A percentile compares a stretch with the other conserved stretches of the same genome.
These are phyloP conservation scores for Genyomyrus donnyi DNA, from an alignment of 2,113 vertebrate genomes.

Conservation along the genomic window DNA sequence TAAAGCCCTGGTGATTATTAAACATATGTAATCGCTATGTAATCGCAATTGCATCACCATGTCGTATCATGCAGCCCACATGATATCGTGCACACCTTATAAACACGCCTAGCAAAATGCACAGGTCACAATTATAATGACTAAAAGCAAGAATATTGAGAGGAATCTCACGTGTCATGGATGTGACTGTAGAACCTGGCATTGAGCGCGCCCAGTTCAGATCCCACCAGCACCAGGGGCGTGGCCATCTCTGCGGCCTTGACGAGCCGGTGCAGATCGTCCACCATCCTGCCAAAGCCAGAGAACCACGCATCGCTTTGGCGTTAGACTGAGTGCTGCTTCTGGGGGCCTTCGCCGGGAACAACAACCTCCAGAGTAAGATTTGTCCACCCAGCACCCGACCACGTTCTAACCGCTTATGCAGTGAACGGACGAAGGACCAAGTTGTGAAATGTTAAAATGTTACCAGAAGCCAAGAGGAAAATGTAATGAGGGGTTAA, in stretches of 20 bases:
- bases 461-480: background rate
- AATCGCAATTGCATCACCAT: background rate
- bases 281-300: slow-evolving; percentile 63
- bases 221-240: slow-evolving; percentile 66
- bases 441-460: background rate
- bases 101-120: background rate
- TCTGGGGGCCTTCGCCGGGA: background rate
- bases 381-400: background rate
- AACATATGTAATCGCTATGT: background rate
- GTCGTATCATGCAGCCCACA: background rate
- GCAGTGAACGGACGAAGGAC: background rate
- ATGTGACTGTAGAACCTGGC: slow-evolving; percentile 68
- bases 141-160: background rate
- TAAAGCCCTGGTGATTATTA: background rate
- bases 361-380: background rate
- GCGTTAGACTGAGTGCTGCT: background rate
- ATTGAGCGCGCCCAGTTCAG: slow-evolving; percentile 65
- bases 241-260: slow-evolving; percentile 53
- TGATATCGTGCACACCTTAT: background rate
- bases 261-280: slow-evolving; percentile 65
- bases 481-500: background rate
- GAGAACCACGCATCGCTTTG: background rate
- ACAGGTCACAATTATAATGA: background rate
- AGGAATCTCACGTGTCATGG: slow-evolving; percentile 57
- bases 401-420: background rate